Evolutionary conservation across 2,797 vertebrate species (phyloP).

Genomic region (Ispidina picta): DNA sequence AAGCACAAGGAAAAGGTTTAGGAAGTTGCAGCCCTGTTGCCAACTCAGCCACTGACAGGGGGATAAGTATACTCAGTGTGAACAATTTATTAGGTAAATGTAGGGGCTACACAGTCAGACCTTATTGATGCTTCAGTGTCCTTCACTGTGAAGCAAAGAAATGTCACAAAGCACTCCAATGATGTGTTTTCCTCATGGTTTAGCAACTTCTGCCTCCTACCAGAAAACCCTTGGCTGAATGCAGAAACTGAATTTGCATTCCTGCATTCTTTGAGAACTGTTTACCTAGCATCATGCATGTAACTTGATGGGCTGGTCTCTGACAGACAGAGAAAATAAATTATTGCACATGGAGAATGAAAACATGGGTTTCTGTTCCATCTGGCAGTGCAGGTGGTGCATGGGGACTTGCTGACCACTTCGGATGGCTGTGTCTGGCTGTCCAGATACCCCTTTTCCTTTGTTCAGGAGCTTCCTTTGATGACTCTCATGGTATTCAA

Average conservation of each 20-base stretch:
- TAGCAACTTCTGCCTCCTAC: background rate
- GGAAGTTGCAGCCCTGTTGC: background rate
- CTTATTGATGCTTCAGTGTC: background rate
- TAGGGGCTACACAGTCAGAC: background rate
- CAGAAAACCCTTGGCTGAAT: accelerated
- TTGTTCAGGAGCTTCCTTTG: background rate
- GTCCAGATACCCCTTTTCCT: background rate
- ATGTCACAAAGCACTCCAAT: background rate
- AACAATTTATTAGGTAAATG: background rate
- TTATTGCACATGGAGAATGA: accelerated
- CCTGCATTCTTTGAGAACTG: background rate
- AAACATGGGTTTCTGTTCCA: accelerated
- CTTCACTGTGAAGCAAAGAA: background rate
- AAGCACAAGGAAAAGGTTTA: background rate
- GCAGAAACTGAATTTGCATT: background rate
- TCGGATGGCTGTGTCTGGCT: background rate
- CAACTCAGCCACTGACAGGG: accelerated
- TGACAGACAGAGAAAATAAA: background rate
- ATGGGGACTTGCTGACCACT: background rate
- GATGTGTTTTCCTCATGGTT: background rate
- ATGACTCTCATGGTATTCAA: background rate
- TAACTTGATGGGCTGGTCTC: background rate
- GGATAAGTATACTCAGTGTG: accelerated
- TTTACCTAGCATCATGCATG: accelerated
- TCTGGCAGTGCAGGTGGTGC: background rate